phyloP scores from a whole-genome alignment of 1,140 invertebrate genomes.

The Temnothorax longispinosus region DNA sequence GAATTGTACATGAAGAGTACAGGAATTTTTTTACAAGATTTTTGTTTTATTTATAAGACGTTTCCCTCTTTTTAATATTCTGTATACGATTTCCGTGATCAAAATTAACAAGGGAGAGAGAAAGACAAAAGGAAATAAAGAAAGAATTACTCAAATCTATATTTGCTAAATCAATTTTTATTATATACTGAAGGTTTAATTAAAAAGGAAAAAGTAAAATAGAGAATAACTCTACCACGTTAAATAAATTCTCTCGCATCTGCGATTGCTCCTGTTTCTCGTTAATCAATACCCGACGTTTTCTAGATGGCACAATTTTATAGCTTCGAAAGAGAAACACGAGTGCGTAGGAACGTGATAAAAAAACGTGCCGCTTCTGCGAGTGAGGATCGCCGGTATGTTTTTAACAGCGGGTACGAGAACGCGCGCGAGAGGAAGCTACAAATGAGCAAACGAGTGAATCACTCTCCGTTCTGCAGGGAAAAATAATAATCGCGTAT shows the following conservation, averaged over 20 bases:
- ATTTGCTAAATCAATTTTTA: slow-evolving; percentile 3
- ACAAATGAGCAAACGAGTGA: slow-evolving; percentile 40
- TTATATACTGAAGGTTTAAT: neutral
- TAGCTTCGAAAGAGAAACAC: slow-evolving; percentile 20
- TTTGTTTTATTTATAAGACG: neutral
- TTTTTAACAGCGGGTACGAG: slow-evolving; percentile 25
- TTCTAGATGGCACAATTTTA: slow-evolving; percentile 31
- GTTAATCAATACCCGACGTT: slow-evolving; percentile 28
- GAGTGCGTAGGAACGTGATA: neutral
- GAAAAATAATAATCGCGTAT: slow-evolving; percentile 49
- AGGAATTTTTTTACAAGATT: neutral
- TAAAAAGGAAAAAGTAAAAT: neutral
- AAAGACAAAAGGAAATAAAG: neutral
- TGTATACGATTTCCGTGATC: neutral
- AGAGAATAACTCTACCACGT: neutral
- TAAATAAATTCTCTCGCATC: slow-evolving; percentile 13
- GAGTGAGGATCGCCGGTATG: slow-evolving; percentile 1
- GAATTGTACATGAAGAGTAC: neutral
- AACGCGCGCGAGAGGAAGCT: slow-evolving; percentile 10
- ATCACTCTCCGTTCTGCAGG: slow-evolving; percentile 18
- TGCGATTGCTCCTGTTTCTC: slow-evolving; percentile 12
- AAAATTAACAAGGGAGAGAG: neutral
- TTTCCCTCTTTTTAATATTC: neutral
- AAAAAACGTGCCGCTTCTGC: neutral
- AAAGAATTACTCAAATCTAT: neutral